phyloP scores from a whole-genome alignment of 1,140 invertebrate species.

The Elysia chlorotica region DNA sequence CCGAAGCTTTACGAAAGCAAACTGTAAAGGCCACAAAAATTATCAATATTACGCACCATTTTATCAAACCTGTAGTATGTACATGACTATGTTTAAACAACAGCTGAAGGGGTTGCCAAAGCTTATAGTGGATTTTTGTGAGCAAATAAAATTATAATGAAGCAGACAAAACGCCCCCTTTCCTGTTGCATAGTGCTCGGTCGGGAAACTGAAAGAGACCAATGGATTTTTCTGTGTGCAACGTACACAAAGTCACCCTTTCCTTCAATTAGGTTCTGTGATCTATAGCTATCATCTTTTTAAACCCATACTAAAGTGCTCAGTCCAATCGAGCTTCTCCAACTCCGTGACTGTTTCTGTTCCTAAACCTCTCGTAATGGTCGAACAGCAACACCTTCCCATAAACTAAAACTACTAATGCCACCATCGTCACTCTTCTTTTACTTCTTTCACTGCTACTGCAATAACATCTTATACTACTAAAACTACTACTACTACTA shows the following conservation, averaged over 20 bases:
- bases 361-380: neutral
- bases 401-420: slow-evolving; percentile 8
- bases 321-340: slow-evolving; percentile 23
- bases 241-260: neutral
- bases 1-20: no score
- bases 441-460: neutral
- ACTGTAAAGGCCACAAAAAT: no score
- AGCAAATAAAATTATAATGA: no score
- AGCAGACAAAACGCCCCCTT: no score
- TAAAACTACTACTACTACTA: slow-evolving; percentile 6
- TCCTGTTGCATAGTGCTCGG: no score
- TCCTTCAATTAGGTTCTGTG: neutral
- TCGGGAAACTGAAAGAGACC: no score
- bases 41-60: no score
- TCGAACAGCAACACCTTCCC: neutral
- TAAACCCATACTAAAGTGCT: neutral
- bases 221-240: neutral
- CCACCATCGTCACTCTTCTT: slow-evolving; percentile 8
- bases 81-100: no score
- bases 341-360: slow-evolving; percentile 6
- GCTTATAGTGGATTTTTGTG: no score
- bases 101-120: no score
- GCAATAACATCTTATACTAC: neutral
- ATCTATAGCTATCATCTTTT: slow-evolving; percentile 1
- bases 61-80: no score